phyloP scores from a whole-genome alignment of 2,113 vertebrate species.

The Semnopithecus entellus region DNA sequence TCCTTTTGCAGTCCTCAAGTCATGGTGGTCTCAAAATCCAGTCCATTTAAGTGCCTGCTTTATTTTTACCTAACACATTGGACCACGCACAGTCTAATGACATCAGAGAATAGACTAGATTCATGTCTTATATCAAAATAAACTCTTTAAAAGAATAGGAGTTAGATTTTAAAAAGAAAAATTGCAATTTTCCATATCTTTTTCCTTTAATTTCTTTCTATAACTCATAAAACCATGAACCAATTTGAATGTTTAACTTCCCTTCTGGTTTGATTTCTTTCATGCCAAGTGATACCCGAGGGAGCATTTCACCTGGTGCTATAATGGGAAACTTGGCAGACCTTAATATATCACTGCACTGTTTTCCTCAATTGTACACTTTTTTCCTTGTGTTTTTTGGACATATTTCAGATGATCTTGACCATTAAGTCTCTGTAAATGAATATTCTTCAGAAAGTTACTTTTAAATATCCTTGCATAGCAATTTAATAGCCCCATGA shows the following conservation, averaged over 20 bases:
- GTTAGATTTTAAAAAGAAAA: constrained; percentile 35
- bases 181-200: constrained; percentile 6
- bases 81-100: not conserved
- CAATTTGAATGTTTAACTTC: constrained; percentile 69
- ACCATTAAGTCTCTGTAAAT: constrained; percentile 70
- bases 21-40: not conserved
- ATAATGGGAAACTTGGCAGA: constrained; percentile 72
- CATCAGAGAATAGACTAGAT: not conserved
- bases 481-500: constrained; percentile 64
- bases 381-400: constrained; percentile 76
- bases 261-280: constrained; percentile 63
- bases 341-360: constrained; percentile 59
- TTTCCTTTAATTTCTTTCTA: constrained; percentile 41
- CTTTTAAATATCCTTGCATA: constrained; percentile 56
- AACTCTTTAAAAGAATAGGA: not conserved
- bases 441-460: constrained; percentile 67
- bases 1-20: not conserved
- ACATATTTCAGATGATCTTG: constrained; percentile 77
- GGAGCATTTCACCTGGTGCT: constrained; percentile 69
- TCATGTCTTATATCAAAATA: constrained; percentile 40
- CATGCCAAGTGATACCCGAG: constrained; percentile 53
- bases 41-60: not conserved
- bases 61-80: not conserved
- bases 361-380: constrained; percentile 77
- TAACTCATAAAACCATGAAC: constrained; percentile 58